Percentiles rank a stretch among this genome's conserved stretches.
Evolutionary conservation across 2,888 invertebrate species (phyloP).

Genomic region (Cryptus armator): DNA sequence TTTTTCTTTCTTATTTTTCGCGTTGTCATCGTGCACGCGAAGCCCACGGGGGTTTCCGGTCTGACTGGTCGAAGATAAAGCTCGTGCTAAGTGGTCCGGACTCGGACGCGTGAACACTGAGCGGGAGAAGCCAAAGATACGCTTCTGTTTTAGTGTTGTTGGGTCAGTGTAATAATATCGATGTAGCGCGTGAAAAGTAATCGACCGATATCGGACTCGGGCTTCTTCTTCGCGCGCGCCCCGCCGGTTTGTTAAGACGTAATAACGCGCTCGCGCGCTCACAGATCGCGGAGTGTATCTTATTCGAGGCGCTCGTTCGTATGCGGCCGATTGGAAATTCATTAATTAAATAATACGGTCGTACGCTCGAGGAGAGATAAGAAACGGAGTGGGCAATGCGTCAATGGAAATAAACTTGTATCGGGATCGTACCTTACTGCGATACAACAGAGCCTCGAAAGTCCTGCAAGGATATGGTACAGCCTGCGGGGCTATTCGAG

Average conservation of each 20-base stretch:
- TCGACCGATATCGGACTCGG: slow-evolving; percentile 64
- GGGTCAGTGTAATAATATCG: slow-evolving; percentile 56
- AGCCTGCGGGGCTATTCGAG: background rate
- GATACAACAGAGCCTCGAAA: background rate
- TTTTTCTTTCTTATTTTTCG: slow-evolving; percentile 18
- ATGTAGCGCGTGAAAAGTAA: slow-evolving; percentile 66
- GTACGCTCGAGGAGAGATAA: slow-evolving; percentile 53
- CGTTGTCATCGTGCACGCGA: slow-evolving; percentile 33
- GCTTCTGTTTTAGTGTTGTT: slow-evolving; percentile 34
- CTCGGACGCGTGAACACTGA: slow-evolving; percentile 61
- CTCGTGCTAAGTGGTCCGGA: slow-evolving; percentile 69
- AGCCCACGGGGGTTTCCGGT: slow-evolving; percentile 66
- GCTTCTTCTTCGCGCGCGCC: slow-evolving; percentile 26
- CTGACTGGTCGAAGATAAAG: slow-evolving; percentile 72
- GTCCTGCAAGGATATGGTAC: background rate
- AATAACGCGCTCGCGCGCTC: slow-evolving; percentile 72
- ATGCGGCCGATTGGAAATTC: slow-evolving; percentile 75
- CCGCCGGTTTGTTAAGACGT: slow-evolving; percentile 73
- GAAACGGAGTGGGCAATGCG: slow-evolving; percentile 65
- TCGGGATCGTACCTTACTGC: slow-evolving; percentile 1
- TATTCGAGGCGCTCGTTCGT: slow-evolving; percentile 45
- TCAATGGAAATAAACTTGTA: slow-evolving; percentile 56
- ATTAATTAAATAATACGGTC: slow-evolving; percentile 80
- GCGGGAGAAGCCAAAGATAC: slow-evolving; percentile 28
- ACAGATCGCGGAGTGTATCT: slow-evolving; percentile 27